Base-by-base conservation (phyloP, 1,140 invertebrate genomes). In the Panagrolaimus sp. region DNA sequence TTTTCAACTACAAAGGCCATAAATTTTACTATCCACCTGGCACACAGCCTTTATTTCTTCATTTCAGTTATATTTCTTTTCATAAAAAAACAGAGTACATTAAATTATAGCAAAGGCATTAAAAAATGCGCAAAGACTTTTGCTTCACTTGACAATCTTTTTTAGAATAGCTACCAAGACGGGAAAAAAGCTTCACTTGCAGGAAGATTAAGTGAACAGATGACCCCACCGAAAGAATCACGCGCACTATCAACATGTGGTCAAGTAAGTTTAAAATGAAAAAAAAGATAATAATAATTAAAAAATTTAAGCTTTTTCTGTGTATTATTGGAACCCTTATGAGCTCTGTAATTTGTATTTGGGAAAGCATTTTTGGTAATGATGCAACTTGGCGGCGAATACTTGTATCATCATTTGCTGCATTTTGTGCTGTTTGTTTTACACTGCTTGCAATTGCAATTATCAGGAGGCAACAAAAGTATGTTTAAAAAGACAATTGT, bases 251-350 rank as follows among this genome's bases (percentile, higher is more conserved):
- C 68, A 31, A 51, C 63, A 16, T 45, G 65, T 42, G 68, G 48
- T 65, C 47, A 66, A 62, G 42, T 71, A 63, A 65, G 53, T 47
- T 13, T 11, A n/a, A 47, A 23, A 47, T 45, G 5, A 16, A 68
- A n/a, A 68, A 4, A 23, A 66, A n/a, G 9, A 67, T 8, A 20
- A 5, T 67, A 5, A n/a, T 68, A 1, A n/a, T n/a, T 14, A 25
- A 20, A 71, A 27, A 1, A 1, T 72, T 76, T 62, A 63, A 77
- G 74, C 51, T 77, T 5, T 77, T 77, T 57, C 66, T 77, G 3
- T 77, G 75, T 67, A 65, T 77, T 16, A 72, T 77, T 45, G 75
- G 75, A 38, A 66, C 76, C 23, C 14, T 77, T 14, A 69, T 77
- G n/a, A 71, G 71, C 53, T 44, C 73, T 5, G 65, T 74, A 16